Conservation (phyloP, 2,113 vertebrate genomes). For the Patagioenas fasciata region DNA sequence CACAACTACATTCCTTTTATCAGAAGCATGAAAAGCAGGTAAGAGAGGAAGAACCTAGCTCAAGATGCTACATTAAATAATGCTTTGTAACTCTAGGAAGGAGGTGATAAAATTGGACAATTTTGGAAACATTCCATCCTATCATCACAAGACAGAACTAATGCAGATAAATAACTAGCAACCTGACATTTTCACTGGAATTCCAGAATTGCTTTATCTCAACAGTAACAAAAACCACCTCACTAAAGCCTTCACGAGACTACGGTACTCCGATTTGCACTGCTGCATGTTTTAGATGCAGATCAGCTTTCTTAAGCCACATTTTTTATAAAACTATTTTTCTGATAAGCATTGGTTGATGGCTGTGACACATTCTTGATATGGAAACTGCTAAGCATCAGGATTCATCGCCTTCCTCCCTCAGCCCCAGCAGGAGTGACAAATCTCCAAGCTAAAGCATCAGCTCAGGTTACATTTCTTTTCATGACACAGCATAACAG, state of each 20-base stretch:
- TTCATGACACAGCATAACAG: not conserved
- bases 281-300: not conserved
- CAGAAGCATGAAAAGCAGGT: not conserved
- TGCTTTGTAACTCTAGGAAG: not conserved
- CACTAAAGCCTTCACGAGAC: not conserved
- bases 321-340: not conserved
- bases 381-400: not conserved
- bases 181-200: not conserved
- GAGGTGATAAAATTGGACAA: not conserved
- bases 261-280: not conserved
- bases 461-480: not conserved
- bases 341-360: not conserved
- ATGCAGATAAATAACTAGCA: not conserved
- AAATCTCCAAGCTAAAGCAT: not conserved
- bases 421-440: not conserved
- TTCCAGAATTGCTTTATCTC: not conserved
- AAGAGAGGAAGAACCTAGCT: not conserved
- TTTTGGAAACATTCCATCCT: not conserved
- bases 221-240: not conserved
- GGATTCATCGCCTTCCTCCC: not conserved
- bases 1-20: not conserved
- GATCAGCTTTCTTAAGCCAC: not conserved
- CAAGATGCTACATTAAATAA: not conserved
- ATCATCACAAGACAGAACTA: not conserved
- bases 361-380: not conserved